Evolutionary conservation across 1,140 invertebrate species (phyloP).

Genomic region (Calliopsis andreniformis): DNA sequence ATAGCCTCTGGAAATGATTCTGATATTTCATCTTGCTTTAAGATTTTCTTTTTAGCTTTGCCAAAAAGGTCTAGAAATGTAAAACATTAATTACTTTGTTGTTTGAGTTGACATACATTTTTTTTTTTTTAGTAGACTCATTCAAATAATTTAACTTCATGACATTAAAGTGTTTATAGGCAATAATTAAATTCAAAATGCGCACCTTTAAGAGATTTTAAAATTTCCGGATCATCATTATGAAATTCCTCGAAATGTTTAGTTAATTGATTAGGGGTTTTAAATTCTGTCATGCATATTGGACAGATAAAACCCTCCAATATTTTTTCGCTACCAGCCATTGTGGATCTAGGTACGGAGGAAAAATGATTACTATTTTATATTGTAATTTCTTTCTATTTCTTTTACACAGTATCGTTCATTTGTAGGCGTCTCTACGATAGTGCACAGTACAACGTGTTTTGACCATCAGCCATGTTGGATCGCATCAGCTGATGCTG

Average conservation of each 20-base stretch:
- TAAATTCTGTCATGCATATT: conserved; percentile 94
- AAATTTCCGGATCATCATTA: conserved; percentile 93
- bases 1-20: conserved; percentile 81
- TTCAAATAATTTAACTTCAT: too few species aligned
- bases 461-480: conserved; percentile 50
- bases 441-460: conserved; percentile 6
- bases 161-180: conserved; percentile 31
- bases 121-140: background rate
- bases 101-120: background rate
- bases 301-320: conserved; percentile 97
- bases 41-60: conserved; percentile 94
- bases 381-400: background rate
- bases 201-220: conserved; percentile 93
- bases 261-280: conserved; percentile 90
- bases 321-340: conserved; percentile 83
- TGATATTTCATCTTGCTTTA: conserved; percentile 88
- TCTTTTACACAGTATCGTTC: background rate
- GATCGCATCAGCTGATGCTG: conserved; percentile 58
- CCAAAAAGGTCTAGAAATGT: conserved; percentile 88
- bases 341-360: conserved; percentile 59
- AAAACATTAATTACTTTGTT: background rate
- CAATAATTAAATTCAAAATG: conserved; percentile 18
- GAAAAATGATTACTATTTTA: background rate
- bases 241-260: conserved; percentile 94
- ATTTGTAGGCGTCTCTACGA: conserved; percentile 42